phyloP scores from a whole-genome alignment of 2,797 vertebrate genomes.

The Eupleurogrammus muticus region DNA sequence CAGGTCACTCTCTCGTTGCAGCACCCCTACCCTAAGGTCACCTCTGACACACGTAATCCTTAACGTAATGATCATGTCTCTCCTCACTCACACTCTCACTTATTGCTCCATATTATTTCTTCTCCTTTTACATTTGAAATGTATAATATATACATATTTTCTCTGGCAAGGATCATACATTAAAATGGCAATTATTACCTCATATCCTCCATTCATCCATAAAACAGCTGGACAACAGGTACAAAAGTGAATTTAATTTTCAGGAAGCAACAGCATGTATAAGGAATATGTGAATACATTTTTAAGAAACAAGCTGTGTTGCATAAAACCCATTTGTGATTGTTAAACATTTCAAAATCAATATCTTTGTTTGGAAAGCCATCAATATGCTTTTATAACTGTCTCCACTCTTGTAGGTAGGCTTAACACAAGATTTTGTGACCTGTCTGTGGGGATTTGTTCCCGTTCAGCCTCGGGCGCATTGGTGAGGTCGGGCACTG shows the following conservation, averaged over 20 bases:
- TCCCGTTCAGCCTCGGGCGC: not conserved
- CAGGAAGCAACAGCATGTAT: not conserved
- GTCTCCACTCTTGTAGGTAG: too few species aligned
- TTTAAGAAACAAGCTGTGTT: not conserved
- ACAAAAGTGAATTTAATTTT: not conserved
- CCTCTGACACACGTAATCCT: conserved; percentile 18
- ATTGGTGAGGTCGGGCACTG: not conserved
- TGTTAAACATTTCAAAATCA: not conserved
- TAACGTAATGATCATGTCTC: not conserved
- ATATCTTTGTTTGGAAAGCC: too few species aligned
- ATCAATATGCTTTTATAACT: not conserved
- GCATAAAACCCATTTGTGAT: not conserved
- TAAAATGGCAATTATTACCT: not conserved
- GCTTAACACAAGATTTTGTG: not conserved
- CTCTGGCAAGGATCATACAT: not conserved
- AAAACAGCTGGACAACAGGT: not conserved
- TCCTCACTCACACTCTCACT: not conserved
- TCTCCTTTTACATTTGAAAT: not conserved
- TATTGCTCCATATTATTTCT: conserved; percentile 13
- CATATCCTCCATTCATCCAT: too few species aligned
- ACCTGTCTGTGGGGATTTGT: not conserved
- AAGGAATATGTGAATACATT: not conserved
- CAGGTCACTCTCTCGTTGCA: conserved; percentile 21
- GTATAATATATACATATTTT: not conserved
- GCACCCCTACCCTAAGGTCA: conserved; percentile 54